phyloP scores from a whole-genome alignment of 2,888 invertebrate species.

The Eupsilia transversa region DNA sequence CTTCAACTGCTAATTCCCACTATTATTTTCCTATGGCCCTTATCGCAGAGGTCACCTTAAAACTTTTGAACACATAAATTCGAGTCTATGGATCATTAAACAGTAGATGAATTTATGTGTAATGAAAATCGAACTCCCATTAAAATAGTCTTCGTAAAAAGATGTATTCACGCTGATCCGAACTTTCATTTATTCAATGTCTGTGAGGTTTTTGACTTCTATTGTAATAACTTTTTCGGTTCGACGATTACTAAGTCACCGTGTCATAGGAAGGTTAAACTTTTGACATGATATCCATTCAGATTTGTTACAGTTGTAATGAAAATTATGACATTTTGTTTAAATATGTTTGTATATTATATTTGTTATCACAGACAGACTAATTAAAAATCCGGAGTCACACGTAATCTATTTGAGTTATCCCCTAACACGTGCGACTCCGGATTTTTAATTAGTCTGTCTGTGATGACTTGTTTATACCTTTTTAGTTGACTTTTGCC shows the following conservation, averaged over 20 bases:
- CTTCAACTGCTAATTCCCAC: constrained; percentile 22
- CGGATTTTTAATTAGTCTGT: too few relatives aligned
- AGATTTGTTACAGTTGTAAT: too few relatives aligned
- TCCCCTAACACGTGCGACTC: too few relatives aligned
- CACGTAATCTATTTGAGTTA: too few relatives aligned
- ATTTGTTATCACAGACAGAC: too few relatives aligned
- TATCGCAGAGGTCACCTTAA: constrained; percentile 42
- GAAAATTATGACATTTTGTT: not conserved
- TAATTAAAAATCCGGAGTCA: too few relatives aligned
- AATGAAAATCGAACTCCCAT: constrained; percentile 51
- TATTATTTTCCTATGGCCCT: constrained; percentile 44
- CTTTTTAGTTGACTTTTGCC: too few relatives aligned
- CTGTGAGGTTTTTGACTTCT: constrained; percentile 3
- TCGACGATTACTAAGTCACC: constrained; percentile 21
- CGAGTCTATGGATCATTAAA: constrained; percentile 48
- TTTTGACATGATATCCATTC: not conserved
- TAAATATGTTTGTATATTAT: too few relatives aligned
- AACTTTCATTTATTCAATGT: constrained; percentile 30
- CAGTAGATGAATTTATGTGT: constrained; percentile 53
- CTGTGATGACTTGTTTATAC: too few relatives aligned
- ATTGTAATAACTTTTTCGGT: constrained; percentile 28
- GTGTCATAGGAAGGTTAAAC: constrained; percentile 7
- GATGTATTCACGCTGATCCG: constrained; percentile 10
- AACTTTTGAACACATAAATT: constrained; percentile 55
- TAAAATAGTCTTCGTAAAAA: constrained; percentile 34